Evolutionary conservation across 2,888 invertebrate species (phyloP), one percentile per base, ranked within the genome.

Genomic region (Heteropelma amictum): DNA sequence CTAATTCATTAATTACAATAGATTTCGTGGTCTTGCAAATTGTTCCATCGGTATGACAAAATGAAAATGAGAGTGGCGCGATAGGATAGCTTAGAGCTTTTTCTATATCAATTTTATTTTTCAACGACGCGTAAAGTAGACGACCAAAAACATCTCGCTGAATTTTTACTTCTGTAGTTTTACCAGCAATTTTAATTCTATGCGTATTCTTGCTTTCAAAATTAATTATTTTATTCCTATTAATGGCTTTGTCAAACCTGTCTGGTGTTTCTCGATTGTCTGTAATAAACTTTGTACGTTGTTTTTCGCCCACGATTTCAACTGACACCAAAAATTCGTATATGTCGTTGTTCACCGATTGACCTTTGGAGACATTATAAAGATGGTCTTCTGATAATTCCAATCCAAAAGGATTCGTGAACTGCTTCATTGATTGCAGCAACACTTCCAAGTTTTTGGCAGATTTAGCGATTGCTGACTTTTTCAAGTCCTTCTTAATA

Each of bases 31-130:
- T 42, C 19, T 42, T 42, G 42, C 19, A 19, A 17, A 84, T 82
- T 67, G 72, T 60, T 38, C 82, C 82, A 79, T 84, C 56, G n/a
- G 64, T 26, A 72, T 83, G 83, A 76, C 80, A 82, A 14, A 83
- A 53, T 26, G 81, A 79, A 71, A 81, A 77, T 6, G 80, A 70
- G 53, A 82, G 68, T 5, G 80, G 81, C 58, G 82, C 71, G 30
- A 84, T 65, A 65, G 83, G 82, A 75, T 78, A 84, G 72, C 65
- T 74, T 38, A 83, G 73, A 60, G 74, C 77, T 78, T 81, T 80
- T 76, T 82, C 77, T 30, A 83, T 49, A 53, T 83, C 76, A 61
- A 82, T 76, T 70, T 80, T 77, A 60, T 79, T 77, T 78, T 78
- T 26, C 40, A 82, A 21, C 63, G 81, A 80, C 28, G 68, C 73